Evolutionary conservation across 1,140 invertebrate species (phyloP), one percentile per base, ranked within the genome.

Genomic region (Tetraneura akinire): DNA sequence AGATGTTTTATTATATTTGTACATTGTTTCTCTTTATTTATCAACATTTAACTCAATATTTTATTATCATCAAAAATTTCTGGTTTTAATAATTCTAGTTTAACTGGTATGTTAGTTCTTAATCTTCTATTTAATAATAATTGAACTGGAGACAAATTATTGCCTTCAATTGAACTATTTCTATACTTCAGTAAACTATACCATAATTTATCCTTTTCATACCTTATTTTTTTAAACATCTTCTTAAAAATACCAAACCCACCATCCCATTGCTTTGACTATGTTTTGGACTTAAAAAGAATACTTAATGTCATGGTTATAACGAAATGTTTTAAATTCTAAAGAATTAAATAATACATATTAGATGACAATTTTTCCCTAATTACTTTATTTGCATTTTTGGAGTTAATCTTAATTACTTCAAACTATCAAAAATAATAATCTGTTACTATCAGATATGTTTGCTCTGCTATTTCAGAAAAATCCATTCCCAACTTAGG

Each of bases 141-240:
- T 16, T 51, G 49, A 16, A 16, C 11, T 51, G 49, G 49, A 14
- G 49, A 51, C 37, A 42, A 68, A n/a, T 49, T 26, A 80, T 70
- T 83, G 18, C 82, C 81, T 21, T 86, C 74, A 80, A 85, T 85
- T 1, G 49, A 49, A 16, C 47, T 74, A 29, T 74, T 74, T 47
- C 49, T 42, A 55, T 74, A 55, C 55, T 74, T 49, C 14, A 74
- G 49, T 6, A 74, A 10, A 42, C 51, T 74, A n/a, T n/a, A n/a
- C n/a, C n/a, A n/a, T n/a, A n/a, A n/a, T n/a, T n/a, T n/a, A n/a
- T n/a, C n/a, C n/a, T 86, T 1, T 85, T 64, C 29, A 86, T 80
- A 13, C 84, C 18, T 51, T 16, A 51, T 51, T 51, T 51, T 51
- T 51, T 51, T 51, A 51, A 51, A 51, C 49, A 55, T 55, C 23